phyloP scores from a whole-genome alignment of 2,888 invertebrate species.

The Aricia artaxerxes region DNA sequence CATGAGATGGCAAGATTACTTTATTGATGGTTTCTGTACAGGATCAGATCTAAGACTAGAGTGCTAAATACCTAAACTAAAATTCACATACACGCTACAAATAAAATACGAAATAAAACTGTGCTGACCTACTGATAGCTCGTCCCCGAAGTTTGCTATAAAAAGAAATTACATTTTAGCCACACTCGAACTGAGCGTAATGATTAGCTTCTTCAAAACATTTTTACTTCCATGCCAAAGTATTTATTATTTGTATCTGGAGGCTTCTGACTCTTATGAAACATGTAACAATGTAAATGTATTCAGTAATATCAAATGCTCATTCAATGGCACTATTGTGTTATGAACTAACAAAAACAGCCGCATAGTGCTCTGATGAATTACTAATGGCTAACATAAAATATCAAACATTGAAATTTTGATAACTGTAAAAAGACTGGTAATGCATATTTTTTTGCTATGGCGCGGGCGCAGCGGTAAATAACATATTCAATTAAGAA shows the following conservation, averaged over 20 bases:
- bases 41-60: slow-evolving; percentile 5
- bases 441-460: no score
- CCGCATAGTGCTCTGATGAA: slow-evolving; percentile 47
- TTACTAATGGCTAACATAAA: slow-evolving; percentile 44
- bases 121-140: slow-evolving; percentile 88
- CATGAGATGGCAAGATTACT: not conserved
- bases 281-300: slow-evolving; percentile 1
- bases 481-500: no score
- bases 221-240: not conserved
- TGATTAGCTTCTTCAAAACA: slow-evolving; percentile 28
- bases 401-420: slow-evolving; percentile 36
- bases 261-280: not conserved
- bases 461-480: no score
- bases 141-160: slow-evolving; percentile 91
- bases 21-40: not conserved
- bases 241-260: not conserved
- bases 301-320: not conserved
- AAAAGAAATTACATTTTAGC: slow-evolving; percentile 61
- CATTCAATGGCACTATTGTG: slow-evolving; percentile 17
- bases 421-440: slow-evolving; percentile 7
- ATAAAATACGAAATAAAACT: slow-evolving; percentile 44
- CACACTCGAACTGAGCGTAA: slow-evolving; percentile 37
- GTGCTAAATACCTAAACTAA: slow-evolving; percentile 30
- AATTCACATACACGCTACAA: slow-evolving; percentile 38
- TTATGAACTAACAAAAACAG: slow-evolving; percentile 35